Conservation (phyloP, 2,888 invertebrate species). For the Apotomis turbidana region DNA sequence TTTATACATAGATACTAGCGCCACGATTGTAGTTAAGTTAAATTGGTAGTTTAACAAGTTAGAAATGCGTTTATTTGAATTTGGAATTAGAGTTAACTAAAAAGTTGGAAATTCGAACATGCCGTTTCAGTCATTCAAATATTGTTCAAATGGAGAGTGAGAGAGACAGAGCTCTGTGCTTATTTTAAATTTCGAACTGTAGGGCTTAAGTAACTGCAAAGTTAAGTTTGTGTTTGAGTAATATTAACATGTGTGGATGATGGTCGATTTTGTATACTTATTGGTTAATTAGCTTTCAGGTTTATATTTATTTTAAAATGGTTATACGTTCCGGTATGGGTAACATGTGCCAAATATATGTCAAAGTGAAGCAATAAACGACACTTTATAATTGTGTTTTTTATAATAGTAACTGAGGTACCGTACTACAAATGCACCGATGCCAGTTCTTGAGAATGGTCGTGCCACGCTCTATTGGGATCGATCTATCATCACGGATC, state of each 20-base stretch:
- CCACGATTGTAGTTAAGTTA: not conserved
- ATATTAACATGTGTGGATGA: slow-evolving; percentile 55
- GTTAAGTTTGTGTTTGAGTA: slow-evolving; percentile 11
- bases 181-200: not conserved
- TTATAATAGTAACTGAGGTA: too few relatives aligned
- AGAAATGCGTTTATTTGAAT: not conserved
- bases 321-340: slow-evolving; percentile 24
- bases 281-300: slow-evolving; percentile 48
- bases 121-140: too few relatives aligned
- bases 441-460: too few relatives aligned
- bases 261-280: slow-evolving; percentile 49
- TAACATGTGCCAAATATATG: slow-evolving; percentile 21
- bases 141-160: too few relatives aligned
- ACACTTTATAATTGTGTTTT: too few relatives aligned
- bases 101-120: too few relatives aligned
- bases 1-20: slow-evolving; percentile 14
- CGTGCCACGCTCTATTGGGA: too few relatives aligned
- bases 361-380: not conserved
- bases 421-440: too few relatives aligned
- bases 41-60: not conserved
- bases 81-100: too few relatives aligned
- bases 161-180: too few relatives aligned
- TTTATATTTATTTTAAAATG: slow-evolving; percentile 21
- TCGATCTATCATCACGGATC: too few relatives aligned
- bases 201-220: not conserved